Base-by-base conservation (phyloP, 2,888 invertebrate species). In the Heliconius ismenius region DNA sequence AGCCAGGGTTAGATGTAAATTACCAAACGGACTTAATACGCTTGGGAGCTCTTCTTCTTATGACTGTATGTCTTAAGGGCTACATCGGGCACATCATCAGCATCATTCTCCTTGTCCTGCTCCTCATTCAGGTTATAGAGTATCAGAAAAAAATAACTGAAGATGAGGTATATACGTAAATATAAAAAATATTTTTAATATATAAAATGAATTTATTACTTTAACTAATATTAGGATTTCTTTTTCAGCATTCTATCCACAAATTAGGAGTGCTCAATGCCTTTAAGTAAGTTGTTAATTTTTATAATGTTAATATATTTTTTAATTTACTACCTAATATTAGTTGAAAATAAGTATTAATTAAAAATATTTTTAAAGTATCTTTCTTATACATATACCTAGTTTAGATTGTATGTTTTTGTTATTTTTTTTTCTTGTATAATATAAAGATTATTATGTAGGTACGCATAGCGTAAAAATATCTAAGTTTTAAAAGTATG, bases 181-280 rank as follows among this genome's bases (percentile, higher is more conserved):
- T 54, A 54, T 54, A 54, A 54, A 54, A 21, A 54, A 54, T 54
- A 28, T 36, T 36, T 32, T 15, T 65, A 39, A 65, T 49, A 32
- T 28, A 60, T 36, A 72, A 24, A 32, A 60, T 60, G 0, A 4
- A 6, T 60, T 24, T n/a, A 18, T 39, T 11, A 15, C 7, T 60
- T 32, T 15, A n/a, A 70, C n/a, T 70, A 70, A n/a, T 15, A 36
- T 15, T 62, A 9, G 26, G 15, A 39, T 24, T 11, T 58, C 81
- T 76, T 76, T 87, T 88, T 73, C 86, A 91, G 90, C 90, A 91
- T 82, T 86, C 91, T 0, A 89, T 91, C 68, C 90, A 90, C 81
- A 89, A 88, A 79, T 75, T 87, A 70, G 90, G 90, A 32, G 83
- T 83, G 15, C 74, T 92, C 15, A 84, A 84, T 76, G 91, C 89